Conservation (phyloP, 2,888 invertebrate genomes). For the Cheilosia urbana region DNA sequence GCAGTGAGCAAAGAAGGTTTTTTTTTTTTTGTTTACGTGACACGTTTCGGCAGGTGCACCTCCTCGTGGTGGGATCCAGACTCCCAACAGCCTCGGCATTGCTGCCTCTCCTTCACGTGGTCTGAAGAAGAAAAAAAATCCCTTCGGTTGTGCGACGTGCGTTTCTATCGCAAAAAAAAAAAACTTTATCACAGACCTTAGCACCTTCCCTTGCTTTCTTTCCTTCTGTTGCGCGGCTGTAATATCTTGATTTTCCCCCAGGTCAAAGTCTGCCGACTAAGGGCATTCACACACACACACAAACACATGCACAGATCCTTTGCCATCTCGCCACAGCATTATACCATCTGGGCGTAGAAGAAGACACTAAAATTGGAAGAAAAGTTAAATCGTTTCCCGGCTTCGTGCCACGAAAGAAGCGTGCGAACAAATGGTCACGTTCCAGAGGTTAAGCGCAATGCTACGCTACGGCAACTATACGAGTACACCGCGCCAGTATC, state of each 20-base stretch:
- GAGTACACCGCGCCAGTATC: slow-evolving; percentile 3
- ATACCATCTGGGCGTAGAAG: slow-evolving; percentile 48
- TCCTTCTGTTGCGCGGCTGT: slow-evolving; percentile 31
- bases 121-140: slow-evolving; percentile 33
- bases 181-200: slow-evolving; percentile 60
- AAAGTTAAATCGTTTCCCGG: slow-evolving; percentile 75
- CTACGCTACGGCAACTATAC: slow-evolving; percentile 51
- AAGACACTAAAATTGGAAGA: slow-evolving; percentile 73
- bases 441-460: slow-evolving; percentile 80
- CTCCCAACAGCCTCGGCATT: slow-evolving; percentile 6
- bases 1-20: neutral
- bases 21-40: slow-evolving; percentile 63
- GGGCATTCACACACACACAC: slow-evolving; percentile 41
- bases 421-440: slow-evolving; percentile 81
- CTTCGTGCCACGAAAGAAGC: slow-evolving; percentile 72
- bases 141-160: slow-evolving; percentile 44
- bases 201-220: slow-evolving; percentile 23
- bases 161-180: slow-evolving; percentile 15
- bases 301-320: neutral
- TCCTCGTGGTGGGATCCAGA: slow-evolving; percentile 10
- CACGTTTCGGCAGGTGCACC: slow-evolving; percentile 54
- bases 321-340: neutral
- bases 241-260: slow-evolving; percentile 68
- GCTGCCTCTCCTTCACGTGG: slow-evolving; percentile 28
- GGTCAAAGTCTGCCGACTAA: slow-evolving; percentile 69